Percentiles rank a stretch among this genome's conserved stretches.
Conservation (phyloP, 2,888 invertebrate species). For the Sceliomorpha sp. region DNA sequence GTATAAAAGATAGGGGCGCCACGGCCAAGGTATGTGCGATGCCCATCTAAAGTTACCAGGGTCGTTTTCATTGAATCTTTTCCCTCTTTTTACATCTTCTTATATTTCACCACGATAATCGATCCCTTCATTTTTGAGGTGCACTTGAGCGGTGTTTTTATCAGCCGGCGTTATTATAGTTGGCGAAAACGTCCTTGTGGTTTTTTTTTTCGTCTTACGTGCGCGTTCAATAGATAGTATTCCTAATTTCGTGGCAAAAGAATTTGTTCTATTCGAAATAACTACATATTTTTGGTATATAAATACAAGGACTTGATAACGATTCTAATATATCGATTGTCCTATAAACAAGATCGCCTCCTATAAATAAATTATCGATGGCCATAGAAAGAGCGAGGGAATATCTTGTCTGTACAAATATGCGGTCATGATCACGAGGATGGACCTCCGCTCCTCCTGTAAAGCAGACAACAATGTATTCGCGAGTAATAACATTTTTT, state of each 20-base stretch:
- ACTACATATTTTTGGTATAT: no score
- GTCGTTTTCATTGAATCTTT: slow-evolving; percentile 50
- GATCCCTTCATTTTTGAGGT: slow-evolving; percentile 11
- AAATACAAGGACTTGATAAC: no score
- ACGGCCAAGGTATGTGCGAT: slow-evolving; percentile 66
- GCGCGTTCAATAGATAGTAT: no score
- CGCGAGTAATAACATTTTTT: slow-evolving; percentile 68
- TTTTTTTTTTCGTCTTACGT: no score
- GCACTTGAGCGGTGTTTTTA: neutral
- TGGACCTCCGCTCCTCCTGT: slow-evolving; percentile 43
- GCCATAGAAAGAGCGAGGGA: no score
- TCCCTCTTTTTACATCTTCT: slow-evolving; percentile 32
- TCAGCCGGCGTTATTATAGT: no score
- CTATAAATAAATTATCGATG: no score
- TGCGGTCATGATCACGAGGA: slow-evolving; percentile 55
- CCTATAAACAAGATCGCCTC: no score
- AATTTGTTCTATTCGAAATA: no score
- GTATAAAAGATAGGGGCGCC: slow-evolving; percentile 77
- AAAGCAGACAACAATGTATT: slow-evolving; percentile 64
- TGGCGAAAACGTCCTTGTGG: no score
- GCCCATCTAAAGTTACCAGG: slow-evolving; percentile 75
- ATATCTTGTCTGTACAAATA: neutral
- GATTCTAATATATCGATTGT: no score
- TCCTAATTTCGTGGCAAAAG: no score
- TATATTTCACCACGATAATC: slow-evolving; percentile 20